Base-by-base conservation (phyloP, 1,140 invertebrate genomes). In the Heterodera schachtii region DNA sequence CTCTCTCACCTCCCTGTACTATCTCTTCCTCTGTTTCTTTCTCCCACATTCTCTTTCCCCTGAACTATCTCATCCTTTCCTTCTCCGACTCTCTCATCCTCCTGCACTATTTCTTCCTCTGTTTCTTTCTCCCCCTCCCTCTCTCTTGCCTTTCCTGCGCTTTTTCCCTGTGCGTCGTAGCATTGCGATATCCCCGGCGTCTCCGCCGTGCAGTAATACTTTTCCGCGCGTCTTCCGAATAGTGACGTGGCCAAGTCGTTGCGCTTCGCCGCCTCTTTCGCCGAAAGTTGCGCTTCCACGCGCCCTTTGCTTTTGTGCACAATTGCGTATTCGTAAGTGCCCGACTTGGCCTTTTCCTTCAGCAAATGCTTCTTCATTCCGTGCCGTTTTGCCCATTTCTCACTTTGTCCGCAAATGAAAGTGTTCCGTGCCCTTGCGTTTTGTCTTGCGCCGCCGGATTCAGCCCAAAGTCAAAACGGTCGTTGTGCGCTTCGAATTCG, bases 161-260 rank as follows among this genome's bases (percentile, higher is more conserved):
- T 88, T 41, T 82, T 75, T 41, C 88, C 88, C 78, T 89, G 85
- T 5, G 85, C 89, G 75, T 89, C 88, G 49, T 89, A 89, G 69
- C 88, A 89, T 64, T 89, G 88, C 46, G 88, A 89, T 57, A 89
- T 82, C 41, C 88, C 88, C 11, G 88, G 88, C 11, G 88, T 89
- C 46, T 89, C 88, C 6, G 88, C 87, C 16, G 84, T 89, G 81
- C 88, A 89, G 57, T 82, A 87, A 80, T 89, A 89, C 73, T 90
- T 90, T 64, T 89, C 89, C n/a, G 78, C 80, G 31, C 88, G 73
- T n/a, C 88, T 78, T 16, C 88, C 87, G 73, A 89, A 89, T 31
- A 89, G 73, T 9, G 88, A 90, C 43, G 81, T 78, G 73, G 77
- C 79, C 43, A 90, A 84, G 8, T 86, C 86, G 46, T 82, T 74